Evolutionary conservation across 2,797 vertebrate species (phyloP).

Genomic region (Hafferia zeledoni): DNA sequence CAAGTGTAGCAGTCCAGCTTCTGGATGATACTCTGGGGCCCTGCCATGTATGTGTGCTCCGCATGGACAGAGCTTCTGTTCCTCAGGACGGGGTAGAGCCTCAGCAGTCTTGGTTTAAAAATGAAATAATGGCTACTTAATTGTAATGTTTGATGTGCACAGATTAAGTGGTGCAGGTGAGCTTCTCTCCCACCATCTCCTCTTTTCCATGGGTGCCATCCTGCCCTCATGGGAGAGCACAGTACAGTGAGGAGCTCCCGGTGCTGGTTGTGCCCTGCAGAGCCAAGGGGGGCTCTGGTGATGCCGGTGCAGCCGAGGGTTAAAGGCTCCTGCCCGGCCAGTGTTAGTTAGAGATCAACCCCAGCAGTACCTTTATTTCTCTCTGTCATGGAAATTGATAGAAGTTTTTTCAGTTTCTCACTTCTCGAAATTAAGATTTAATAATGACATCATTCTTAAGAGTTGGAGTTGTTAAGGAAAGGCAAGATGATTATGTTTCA

Average conservation of each 20-base stretch:
- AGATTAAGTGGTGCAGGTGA: not conserved
- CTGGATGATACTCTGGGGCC: not conserved
- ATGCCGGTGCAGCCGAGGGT: not conserved
- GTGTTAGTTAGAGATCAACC: not conserved
- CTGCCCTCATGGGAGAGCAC: not conserved
- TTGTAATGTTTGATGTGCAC: not conserved
- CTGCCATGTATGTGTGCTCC: not conserved
- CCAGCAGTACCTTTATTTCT: not conserved
- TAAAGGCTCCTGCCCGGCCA: not conserved
- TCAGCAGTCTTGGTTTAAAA: not conserved
- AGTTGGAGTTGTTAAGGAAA: not conserved
- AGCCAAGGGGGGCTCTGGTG: not conserved
- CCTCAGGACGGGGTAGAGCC: not conserved
- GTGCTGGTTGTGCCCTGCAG: not conserved
- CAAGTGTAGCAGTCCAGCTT: not conserved
- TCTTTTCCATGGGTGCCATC: not conserved
- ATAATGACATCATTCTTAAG: not conserved
- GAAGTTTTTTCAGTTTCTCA: not conserved
- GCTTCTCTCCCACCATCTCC: not conserved
- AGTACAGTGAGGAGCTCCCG: not conserved
- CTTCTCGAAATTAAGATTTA: not conserved
- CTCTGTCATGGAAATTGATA: not conserved
- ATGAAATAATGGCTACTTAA: accelerated
- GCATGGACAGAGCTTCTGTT: not conserved
- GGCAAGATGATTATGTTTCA: not conserved